A percentile compares a stretch with the other conserved stretches of the same genome.
These are phyloP conservation scores for Elanus axillaris DNA, from an alignment of 2,113 vertebrate genomes.

Conservation along the genomic window DNA sequence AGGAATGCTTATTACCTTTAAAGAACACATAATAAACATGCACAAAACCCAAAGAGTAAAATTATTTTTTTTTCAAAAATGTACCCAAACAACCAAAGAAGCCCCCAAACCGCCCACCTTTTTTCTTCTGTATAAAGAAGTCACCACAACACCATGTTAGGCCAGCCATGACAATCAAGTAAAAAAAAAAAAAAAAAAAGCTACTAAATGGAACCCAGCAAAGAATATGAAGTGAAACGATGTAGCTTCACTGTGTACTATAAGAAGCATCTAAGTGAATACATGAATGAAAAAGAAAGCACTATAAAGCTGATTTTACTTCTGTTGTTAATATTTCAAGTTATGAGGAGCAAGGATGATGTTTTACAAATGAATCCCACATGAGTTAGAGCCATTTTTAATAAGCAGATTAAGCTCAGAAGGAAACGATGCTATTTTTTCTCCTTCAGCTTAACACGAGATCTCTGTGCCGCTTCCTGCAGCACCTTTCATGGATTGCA, in stretches of 20 bases:
- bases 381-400: background rate
- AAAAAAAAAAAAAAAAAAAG: background rate
- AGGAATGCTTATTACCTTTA: background rate
- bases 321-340: background rate
- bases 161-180: background rate
- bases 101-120: accelerated
- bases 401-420: background rate
- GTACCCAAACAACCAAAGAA: background rate
- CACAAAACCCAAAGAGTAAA: background rate
- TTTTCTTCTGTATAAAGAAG: background rate
- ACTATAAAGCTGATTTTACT: background rate
- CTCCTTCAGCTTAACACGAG: background rate
- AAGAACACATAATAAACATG: background rate
- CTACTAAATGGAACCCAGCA: background rate
- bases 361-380: background rate
- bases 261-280: background rate
- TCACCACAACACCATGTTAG: background rate
- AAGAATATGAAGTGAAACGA: background rate
- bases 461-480: background rate
- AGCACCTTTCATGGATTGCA: background rate
- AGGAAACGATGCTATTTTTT: background rate
- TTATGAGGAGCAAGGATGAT: background rate
- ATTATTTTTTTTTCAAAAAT: no score
- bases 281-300: background rate
- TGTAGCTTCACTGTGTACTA: background rate